Percentiles rank a stretch among this genome's conserved stretches.
Conservation (phyloP, 2,113 vertebrate species). For the Trinectes maculatus region DNA sequence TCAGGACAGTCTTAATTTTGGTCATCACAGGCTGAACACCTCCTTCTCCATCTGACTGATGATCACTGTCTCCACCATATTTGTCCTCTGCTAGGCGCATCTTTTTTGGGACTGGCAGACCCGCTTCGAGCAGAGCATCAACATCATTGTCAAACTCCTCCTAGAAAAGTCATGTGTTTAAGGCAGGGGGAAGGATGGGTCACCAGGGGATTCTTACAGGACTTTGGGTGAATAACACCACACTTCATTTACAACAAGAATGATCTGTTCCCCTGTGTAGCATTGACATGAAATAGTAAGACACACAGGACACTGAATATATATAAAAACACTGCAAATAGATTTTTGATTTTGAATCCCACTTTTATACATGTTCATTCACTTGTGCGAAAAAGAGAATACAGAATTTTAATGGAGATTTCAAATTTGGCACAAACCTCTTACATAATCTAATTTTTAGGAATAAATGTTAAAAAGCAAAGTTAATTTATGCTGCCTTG, state of each 20-base stretch:
- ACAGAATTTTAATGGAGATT: slow-evolving; percentile 19
- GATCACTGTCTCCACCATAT: slow-evolving; percentile 91
- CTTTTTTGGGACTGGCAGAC: slow-evolving; percentile 95
- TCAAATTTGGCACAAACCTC: slow-evolving; percentile 53
- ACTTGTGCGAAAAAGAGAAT: neutral
- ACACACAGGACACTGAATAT: too few species aligned
- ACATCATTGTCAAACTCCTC: slow-evolving; percentile 99
- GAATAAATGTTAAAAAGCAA: slow-evolving; percentile 31
- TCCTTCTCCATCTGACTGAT: slow-evolving; percentile 92
- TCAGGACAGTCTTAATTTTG: slow-evolving; percentile 99
- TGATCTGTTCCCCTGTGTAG: neutral
- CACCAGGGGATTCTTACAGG: slow-evolving; percentile 7
- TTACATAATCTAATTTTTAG: slow-evolving; percentile 50
- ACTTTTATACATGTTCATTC: neutral
- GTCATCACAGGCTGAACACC: slow-evolving; percentile 99
- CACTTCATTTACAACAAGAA: neutral
- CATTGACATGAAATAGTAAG: too few species aligned
- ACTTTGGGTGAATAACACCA: neutral
- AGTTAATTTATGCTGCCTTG: neutral
- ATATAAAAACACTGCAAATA: too few species aligned
- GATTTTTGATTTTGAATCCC: neutral
- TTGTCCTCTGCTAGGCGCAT: slow-evolving; percentile 90
- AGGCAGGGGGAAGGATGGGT: slow-evolving; percentile 24
- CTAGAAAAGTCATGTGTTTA: slow-evolving; percentile 86
- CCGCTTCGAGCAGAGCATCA: slow-evolving; percentile 96